Base-by-base conservation (phyloP, 2,797 vertebrate species). In the Octomys mimax region DNA sequence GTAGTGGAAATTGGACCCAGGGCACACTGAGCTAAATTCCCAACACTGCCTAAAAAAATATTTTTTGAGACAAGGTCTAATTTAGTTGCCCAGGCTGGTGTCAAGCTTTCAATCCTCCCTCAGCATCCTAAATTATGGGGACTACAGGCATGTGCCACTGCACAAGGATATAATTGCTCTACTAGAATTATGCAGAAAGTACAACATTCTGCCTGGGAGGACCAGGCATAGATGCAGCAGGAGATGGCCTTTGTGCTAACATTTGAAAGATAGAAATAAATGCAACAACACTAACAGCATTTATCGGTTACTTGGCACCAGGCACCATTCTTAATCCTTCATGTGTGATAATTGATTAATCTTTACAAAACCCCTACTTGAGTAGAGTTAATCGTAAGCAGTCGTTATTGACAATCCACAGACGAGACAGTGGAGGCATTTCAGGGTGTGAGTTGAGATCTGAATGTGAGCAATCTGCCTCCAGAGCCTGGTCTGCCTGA, bases 321-420 rank as follows among this genome's bases (percentile, higher is more conserved):
- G 11, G 10, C 11, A 52, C 66, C 85, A 1, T 66, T 66, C 59
- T 62, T 81, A 96, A 73, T 70, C 80, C 18, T 83, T 79, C 24
- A 42, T 8, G n/a, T 62, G 19, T 86, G 22, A 62, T 85, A 22
- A 68, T 73, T 52, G 46, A 90, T 71, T 79, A 79, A 82, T 62
- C 13, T 2, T 22, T 75, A 87, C 59, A 78, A 85, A 68, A 75
- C 33, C 1, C 16, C 52, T 26, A 6, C 14, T 36, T 81, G 54
- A 14, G 21, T 22, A 61, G 59, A 21, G 59, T 61, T 61, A 61
- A 61, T 26, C 36, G 46, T 13, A 71, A 90, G 16, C 10, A 57
- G 80, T 39, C 66, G 68, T 89, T 52, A 71, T 59, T 14, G 33
- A 46, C 61, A 78, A 24, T 94, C 93, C 70, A 88, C 28, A 94